Percentiles rank a stretch among this genome's conserved stretches.
Evolutionary conservation across 2,888 invertebrate species (phyloP).

Genomic region (Orthosia gracilis): DNA sequence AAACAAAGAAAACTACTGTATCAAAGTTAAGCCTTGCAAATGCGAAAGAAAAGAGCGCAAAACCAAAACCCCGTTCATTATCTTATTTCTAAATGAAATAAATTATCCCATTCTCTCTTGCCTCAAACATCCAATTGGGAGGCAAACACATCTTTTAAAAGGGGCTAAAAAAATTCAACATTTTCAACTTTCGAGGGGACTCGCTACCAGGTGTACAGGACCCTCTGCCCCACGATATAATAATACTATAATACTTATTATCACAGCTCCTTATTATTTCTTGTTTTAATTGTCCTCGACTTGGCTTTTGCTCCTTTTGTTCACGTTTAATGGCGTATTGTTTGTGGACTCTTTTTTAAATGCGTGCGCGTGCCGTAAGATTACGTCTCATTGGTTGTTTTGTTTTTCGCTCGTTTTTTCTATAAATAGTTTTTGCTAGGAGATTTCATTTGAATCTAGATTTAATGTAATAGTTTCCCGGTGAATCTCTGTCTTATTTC

Average conservation of each 20-base stretch:
- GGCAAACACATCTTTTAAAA: constrained; percentile 62
- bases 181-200: constrained; percentile 67
- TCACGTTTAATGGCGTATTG: constrained; percentile 90
- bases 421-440: constrained; percentile 5
- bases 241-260: constrained; percentile 91
- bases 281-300: constrained; percentile 91
- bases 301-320: constrained; percentile 91
- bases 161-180: constrained; percentile 62
- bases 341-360: constrained; percentile 84
- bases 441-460: constrained; percentile 1
- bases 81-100: constrained; percentile 39
- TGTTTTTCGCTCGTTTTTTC: constrained; percentile 35
- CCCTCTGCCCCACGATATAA: constrained; percentile 82
- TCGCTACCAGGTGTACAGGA: constrained; percentile 83
- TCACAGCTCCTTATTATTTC: constrained; percentile 90
- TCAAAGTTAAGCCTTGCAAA: constrained; percentile 4
- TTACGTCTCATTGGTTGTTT: constrained; percentile 71
- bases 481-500: not conserved
- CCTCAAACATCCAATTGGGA: constrained; percentile 66
- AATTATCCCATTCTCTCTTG: constrained; percentile 60
- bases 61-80: constrained; percentile 33
- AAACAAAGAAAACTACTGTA: not conserved
- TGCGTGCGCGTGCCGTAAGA: constrained; percentile 87
- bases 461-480: not conserved
- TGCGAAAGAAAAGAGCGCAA: not conserved